phyloP scores from a whole-genome alignment of 2,113 vertebrate genomes.

The Otocyon megalotis region DNA sequence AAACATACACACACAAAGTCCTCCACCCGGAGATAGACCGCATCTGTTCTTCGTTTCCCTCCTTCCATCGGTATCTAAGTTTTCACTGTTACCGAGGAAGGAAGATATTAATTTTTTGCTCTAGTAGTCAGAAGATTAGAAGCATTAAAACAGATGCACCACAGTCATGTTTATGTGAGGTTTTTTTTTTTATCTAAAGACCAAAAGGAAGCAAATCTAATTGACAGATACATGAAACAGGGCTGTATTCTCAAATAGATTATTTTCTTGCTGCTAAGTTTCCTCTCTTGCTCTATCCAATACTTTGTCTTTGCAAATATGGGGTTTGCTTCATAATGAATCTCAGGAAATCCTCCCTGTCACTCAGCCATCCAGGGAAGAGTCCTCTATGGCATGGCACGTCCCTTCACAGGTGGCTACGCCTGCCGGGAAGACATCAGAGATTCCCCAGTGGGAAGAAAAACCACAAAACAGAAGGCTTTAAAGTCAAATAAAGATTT shows the following conservation, averaged over 20 bases:
- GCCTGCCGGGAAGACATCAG: conserved; percentile 73
- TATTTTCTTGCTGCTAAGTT: conserved; percentile 83
- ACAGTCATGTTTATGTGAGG: conserved; percentile 85
- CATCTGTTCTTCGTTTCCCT: conserved; percentile 75
- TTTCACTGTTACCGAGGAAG: conserved; percentile 81
- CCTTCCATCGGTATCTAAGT: conserved; percentile 78
- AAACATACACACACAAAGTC: neutral
- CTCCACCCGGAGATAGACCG: conserved; percentile 35
- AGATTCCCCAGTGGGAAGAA: conserved; percentile 62
- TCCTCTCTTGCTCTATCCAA: conserved; percentile 78
- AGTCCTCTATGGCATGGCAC: conserved; percentile 66
- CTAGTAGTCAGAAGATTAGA: conserved; percentile 90
- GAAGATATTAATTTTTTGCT: conserved; percentile 91
- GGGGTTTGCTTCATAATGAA: conserved; percentile 81
- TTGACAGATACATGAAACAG: conserved; percentile 85
- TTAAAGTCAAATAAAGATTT: conserved; percentile 65
- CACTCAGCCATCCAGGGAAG: conserved; percentile 72
- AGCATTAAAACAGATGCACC: conserved; percentile 88
- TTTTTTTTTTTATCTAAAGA: conserved; percentile 80
- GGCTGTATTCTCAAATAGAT: conserved; percentile 84
- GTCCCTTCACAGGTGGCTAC: conserved; percentile 77
- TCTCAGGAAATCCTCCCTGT: conserved; percentile 80
- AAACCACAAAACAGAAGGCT: conserved; percentile 67
- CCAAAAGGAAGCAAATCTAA: conserved; percentile 87
- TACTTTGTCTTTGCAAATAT: conserved; percentile 85